phyloP scores from a whole-genome alignment of 1,140 invertebrate species.

The Calosoma granatense region DNA sequence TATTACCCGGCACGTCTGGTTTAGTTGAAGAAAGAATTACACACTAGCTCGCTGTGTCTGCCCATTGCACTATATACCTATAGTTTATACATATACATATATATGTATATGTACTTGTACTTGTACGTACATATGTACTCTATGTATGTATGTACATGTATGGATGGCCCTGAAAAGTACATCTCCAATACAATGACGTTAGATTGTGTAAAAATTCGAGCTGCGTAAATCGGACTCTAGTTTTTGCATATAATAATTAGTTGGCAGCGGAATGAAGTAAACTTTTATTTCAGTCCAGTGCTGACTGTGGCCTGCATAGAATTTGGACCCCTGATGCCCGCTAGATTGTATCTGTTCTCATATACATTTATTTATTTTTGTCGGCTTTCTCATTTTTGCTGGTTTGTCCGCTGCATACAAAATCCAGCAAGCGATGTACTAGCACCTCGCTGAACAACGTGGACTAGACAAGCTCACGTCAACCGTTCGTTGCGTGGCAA shows the following conservation, averaged over 20 bases:
- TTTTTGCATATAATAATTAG: conserved; percentile 27
- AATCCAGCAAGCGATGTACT: conserved; percentile 33
- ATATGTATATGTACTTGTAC: too few relatives aligned
- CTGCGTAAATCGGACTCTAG: conserved; percentile 21
- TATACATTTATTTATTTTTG: conserved; percentile 31
- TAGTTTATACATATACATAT: too few relatives aligned
- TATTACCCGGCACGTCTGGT: too few relatives aligned
- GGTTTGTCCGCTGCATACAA: conserved; percentile 32
- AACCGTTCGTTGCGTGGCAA: conserved; percentile 21
- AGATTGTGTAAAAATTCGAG: conserved; percentile 18
- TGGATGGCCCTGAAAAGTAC: too few relatives aligned
- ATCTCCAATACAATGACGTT: too few relatives aligned
- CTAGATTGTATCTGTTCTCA: conserved; percentile 34
- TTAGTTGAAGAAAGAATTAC: too few relatives aligned
- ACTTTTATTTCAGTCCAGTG: conserved; percentile 30
- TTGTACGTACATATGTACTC: too few relatives aligned
- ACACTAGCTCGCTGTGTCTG: too few relatives aligned
- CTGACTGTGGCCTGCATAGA: conserved; percentile 24
- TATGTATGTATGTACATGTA: too few relatives aligned
- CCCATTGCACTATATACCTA: too few relatives aligned
- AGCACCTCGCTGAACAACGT: conserved; percentile 33
- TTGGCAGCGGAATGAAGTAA: conserved; percentile 22
- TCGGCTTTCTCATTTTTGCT: conserved; percentile 35
- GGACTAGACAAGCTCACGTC: conserved; percentile 25
- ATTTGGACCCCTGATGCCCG: conserved; percentile 24